Base-by-base conservation (phyloP, 1,140 invertebrate genomes). In the Tenebrio molitor region DNA sequence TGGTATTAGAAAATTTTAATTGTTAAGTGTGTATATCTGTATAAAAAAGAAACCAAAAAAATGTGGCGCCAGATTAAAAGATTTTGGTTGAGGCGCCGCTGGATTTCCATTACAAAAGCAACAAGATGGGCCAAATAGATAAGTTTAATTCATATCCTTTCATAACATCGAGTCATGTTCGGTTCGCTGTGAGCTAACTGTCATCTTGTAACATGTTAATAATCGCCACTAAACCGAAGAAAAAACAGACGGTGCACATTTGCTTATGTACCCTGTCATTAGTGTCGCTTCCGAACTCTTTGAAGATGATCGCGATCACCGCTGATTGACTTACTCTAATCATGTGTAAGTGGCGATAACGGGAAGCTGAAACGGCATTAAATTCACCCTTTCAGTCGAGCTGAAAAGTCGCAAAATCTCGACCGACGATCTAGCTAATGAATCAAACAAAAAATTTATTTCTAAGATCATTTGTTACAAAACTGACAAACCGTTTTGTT, bases 321-420 rank as follows among this genome's bases (percentile, higher is more conserved):
- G 50, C 50, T 25, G 50, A 58, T 58, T 58, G 50, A 58, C 12
- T 58, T 58, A 29, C 50, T 58, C 50, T 58, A 58, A 58, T 58
- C 50, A 58, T 58, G 50, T 58, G 50, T 58, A 58, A 58, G 23
- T 58, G 50, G 5, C 29, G 50, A 58, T 58, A 58, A 58, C 50
- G 50, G 50, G 23, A 29, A 15, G 50, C 50, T 58, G 50, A 58
- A 29, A 58, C 2, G 25, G 50, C 50, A 58, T 14, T 29, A 39
- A 39, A 39, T 39, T 39, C 12, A 12, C 36, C 12, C 12, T 5
- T 39, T 7, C 36, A 39, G n/a, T n/a, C n/a, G n/a, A 3, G 12
- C 36, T 39, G 2, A 12, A 2, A 7, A 5, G 36, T 12, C 6
- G n/a, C 12, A 39, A 39, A 33, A 33, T 33, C n/a, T n/a, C n/a